A percentile compares a stretch with the other conserved stretches of the same genome.
Conservation (phyloP, 2,113 vertebrate species). For the Caretta caretta region DNA sequence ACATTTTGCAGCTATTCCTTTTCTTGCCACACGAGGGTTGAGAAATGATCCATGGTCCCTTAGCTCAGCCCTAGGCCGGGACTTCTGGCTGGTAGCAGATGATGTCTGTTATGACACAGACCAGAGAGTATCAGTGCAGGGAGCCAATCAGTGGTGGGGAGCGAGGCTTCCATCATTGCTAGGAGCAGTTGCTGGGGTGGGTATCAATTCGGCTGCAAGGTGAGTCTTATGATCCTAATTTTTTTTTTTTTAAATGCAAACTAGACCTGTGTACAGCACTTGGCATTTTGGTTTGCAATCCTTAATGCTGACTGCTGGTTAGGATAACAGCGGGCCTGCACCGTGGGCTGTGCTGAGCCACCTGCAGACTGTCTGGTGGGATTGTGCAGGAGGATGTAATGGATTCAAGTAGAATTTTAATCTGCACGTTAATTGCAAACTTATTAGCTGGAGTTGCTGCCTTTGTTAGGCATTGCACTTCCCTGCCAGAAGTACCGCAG, state of each 20-base stretch:
- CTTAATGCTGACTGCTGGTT: background rate
- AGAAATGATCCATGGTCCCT: constrained; percentile 45
- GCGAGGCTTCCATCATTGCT: background rate
- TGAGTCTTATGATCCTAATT: background rate
- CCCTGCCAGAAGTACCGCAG: background rate
- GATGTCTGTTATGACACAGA: background rate
- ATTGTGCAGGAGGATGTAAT: background rate
- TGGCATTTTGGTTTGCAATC: background rate
- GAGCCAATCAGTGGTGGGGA: constrained; percentile 13
- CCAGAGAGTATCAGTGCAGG: background rate
- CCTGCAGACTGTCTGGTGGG: background rate
- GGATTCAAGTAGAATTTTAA: background rate
- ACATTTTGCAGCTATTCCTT: background rate
- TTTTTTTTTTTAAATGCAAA: background rate
- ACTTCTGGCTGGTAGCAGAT: constrained; percentile 23
- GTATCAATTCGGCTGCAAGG: background rate
- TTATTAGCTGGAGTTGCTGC: background rate
- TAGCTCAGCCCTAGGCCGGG: background rate
- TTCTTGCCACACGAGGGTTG: background rate
- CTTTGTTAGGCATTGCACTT: background rate
- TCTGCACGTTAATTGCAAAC: background rate
- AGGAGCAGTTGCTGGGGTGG: background rate
- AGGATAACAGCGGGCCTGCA: background rate
- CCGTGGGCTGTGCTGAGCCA: background rate
- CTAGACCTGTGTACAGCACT: background rate